These are phyloP conservation scores for Camponotus fellah DNA, from an alignment of 2,888 invertebrate genomes.

Conservation along the genomic window DNA sequence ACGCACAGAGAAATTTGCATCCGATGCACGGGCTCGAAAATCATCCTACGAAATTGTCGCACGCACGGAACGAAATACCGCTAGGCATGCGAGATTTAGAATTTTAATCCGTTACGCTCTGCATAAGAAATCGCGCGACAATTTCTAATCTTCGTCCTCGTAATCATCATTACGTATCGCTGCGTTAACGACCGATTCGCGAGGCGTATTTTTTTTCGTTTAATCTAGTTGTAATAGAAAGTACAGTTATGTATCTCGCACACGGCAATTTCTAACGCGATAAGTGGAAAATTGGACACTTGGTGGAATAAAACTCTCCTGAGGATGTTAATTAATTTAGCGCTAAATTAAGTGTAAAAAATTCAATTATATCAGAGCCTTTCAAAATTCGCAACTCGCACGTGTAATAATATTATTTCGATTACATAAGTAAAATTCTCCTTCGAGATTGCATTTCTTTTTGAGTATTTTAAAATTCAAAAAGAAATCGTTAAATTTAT, in stretches of 20 bases:
- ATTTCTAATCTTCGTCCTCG: slow-evolving; percentile 44
- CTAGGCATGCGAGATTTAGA: neutral
- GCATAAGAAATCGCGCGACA: slow-evolving; percentile 47
- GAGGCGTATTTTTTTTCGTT: neutral
- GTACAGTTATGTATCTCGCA: neutral
- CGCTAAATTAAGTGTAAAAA: neutral
- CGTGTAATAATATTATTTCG: neutral
- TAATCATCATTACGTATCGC: slow-evolving; percentile 1
- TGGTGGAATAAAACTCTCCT: neutral
- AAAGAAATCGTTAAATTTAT: neutral
- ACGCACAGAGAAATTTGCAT: slow-evolving; percentile 61
- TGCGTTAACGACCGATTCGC: slow-evolving; percentile 14
- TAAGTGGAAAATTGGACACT: slow-evolving; percentile 8
- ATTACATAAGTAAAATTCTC: neutral
- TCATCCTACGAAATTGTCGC: slow-evolving; percentile 67
- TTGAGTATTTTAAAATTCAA: neutral
- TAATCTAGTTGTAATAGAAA: slow-evolving; percentile 38
- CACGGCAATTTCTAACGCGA: neutral
- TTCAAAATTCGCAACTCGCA: neutral
- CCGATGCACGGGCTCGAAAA: neutral
- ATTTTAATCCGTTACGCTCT: slow-evolving; percentile 62
- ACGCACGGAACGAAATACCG: slow-evolving; percentile 11
- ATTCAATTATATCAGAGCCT: neutral
- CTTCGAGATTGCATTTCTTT: neutral
- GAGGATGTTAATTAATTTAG: neutral